Conservation (phyloP, 2,888 invertebrate genomes). For the Cryptosula pallasiana region DNA sequence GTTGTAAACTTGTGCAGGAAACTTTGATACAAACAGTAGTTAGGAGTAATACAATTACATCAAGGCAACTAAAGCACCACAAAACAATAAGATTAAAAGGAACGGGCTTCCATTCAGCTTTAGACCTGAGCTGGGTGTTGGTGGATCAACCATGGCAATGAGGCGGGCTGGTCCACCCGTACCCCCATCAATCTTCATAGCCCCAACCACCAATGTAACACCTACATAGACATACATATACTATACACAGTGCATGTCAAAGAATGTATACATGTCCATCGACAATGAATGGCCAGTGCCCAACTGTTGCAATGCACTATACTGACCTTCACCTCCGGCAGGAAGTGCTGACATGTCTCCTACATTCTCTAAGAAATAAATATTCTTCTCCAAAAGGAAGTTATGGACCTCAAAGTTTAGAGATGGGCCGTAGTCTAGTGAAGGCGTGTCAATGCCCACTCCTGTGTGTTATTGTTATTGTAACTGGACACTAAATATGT, state of each 20-base stretch:
- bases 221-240: constrained; percentile 1
- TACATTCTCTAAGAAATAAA: constrained; percentile 3
- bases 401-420: not conserved
- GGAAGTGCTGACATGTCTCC: constrained; percentile 7
- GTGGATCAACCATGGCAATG: constrained; percentile 13
- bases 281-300: too few species aligned
- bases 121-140: too few species aligned
- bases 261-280: too few species aligned
- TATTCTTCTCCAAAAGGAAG: constrained; percentile 1
- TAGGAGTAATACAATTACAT: too few species aligned
- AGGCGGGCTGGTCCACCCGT: not conserved
- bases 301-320: too few species aligned
- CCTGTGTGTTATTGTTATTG: too few species aligned
- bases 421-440: constrained; percentile 1
- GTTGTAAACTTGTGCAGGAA: too few species aligned
- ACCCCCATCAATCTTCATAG: constrained; percentile 1
- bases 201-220: constrained; percentile 3
- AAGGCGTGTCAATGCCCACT: constrained; percentile 4
- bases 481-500: too few species aligned
- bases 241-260: not conserved
- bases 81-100: too few species aligned
- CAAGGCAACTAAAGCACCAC: too few species aligned
- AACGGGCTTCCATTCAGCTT: too few species aligned
- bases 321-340: constrained; percentile 3
- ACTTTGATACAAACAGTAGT: too few species aligned